Evolutionary conservation across 2,888 invertebrate species (phyloP), one percentile per base, ranked within the genome.

Genomic region (Tiliacea citrago): DNA sequence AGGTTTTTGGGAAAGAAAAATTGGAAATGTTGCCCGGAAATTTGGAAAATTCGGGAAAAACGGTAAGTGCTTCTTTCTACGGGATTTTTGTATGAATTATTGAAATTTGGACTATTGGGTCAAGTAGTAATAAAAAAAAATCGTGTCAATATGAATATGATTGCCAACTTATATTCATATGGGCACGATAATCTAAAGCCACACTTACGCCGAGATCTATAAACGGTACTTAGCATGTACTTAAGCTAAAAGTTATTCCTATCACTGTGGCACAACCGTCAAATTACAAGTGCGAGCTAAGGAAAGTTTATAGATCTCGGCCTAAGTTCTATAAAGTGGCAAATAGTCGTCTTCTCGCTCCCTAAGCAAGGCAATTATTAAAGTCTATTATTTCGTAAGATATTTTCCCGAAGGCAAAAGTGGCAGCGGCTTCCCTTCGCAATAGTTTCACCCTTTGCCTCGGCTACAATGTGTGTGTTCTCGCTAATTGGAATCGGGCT

Each of bases 401-500:
- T 51, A 35, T 18, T 60, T 35, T 29, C 47, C 24, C 53, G 9
- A 45, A 55, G 55, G 65, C n/a, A 58, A 68, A 39, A 45, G 51
- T 51, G 8, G 18, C 39, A 53, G 45, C n/a, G 66, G 51, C 60
- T 61, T 68, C 60, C 69, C 61, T 61, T 47, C 24, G n/a, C 18
- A 16, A 53, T 18, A 47, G 16, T 61, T 51, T 10, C 49, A 58
- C 47, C 75, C 75, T 47, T 39, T 6, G 21, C 39, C 18, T n/a
- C 8, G n/a, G 18, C n/a, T 35, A 21, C 58, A 58, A 67, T 35
- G 58, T 42, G 16, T 47, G 39, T 35, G 45, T 45, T 51, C 13
- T 21, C 24, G 45, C 35, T 68, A 75, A 75, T 75, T 75, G 51
- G 75, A 67, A 53, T 51, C 35, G n/a, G 21, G 57, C 39, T 16